Percentiles rank a stretch among this genome's conserved stretches.
Evolutionary conservation across 2,113 vertebrate species (phyloP).

Genomic region (Petrocephalus microphthalmus): DNA sequence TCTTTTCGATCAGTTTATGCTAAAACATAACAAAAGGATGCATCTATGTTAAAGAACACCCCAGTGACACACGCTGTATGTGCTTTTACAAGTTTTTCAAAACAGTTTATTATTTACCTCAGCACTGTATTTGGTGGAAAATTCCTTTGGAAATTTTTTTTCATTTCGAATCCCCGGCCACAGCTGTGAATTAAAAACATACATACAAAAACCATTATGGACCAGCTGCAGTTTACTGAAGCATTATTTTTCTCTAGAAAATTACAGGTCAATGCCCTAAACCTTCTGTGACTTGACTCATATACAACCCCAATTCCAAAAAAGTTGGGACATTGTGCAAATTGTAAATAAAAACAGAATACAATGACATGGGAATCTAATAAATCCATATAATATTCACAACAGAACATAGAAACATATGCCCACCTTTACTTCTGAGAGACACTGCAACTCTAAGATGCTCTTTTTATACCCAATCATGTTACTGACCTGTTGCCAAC

Average conservation of each 20-base stretch:
- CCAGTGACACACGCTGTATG: not conserved
- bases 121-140: constrained; percentile 27
- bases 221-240: not conserved
- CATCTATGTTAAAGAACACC: not conserved
- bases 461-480: too few species aligned
- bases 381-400: too few species aligned
- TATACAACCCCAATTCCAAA: too few species aligned
- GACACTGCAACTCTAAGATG: too few species aligned
- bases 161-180: not conserved
- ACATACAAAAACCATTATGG: not conserved
- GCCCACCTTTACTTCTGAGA: too few species aligned
- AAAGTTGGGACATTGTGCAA: too few species aligned
- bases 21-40: constrained; percentile 28
- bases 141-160: constrained; percentile 36
- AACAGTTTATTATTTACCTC: constrained; percentile 44
- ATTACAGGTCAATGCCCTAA: not conserved
- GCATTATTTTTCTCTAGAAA: not conserved
- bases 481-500: too few species aligned
- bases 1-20: constrained; percentile 39
- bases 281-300: not conserved
- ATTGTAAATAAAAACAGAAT: too few species aligned
- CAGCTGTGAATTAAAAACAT: constrained; percentile 34
- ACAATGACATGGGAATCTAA: too few species aligned
- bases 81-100: too few species aligned
- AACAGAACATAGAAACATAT: too few species aligned